Conservation (phyloP, 64 coral and sea anemone species). For the Platygyra sinensis region DNA sequence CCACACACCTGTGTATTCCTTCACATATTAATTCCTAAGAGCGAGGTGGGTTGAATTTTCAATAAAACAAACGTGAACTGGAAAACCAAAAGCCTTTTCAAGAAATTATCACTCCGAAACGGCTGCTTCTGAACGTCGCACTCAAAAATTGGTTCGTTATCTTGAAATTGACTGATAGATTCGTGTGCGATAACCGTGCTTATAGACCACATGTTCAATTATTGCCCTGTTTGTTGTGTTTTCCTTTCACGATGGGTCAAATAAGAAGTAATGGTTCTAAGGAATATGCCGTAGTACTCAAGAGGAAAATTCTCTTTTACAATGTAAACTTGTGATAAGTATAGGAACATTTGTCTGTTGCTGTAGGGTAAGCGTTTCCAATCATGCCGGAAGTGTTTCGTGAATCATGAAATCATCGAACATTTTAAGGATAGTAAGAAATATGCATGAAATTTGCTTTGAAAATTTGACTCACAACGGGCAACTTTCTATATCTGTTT, state of each 20-base stretch:
- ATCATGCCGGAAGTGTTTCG: too few relatives aligned
- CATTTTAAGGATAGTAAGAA: too few relatives aligned
- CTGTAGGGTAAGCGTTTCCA: too few relatives aligned
- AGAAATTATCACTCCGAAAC: not conserved
- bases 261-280: too few relatives aligned
- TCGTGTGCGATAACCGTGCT: slow-evolving; percentile 3
- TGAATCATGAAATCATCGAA: too few relatives aligned
- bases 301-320: not conserved
- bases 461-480: not conserved
- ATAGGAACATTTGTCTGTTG: too few relatives aligned
- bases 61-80: not conserved
- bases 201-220: slow-evolving; percentile 6
- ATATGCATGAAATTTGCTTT: not conserved
- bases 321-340: too few relatives aligned
- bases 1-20: not conserved
- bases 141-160: not conserved
- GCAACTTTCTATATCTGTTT: not conserved
- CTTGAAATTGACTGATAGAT: slow-evolving; percentile 3
- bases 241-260: not conserved
- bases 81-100: not conserved
- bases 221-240: not conserved
- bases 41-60: not conserved
- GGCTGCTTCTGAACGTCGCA: not conserved
- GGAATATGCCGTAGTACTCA: not conserved
- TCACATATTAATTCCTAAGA: not conserved